Base-by-base conservation (phyloP, 2,888 invertebrate genomes). In the Magallana nippona region DNA sequence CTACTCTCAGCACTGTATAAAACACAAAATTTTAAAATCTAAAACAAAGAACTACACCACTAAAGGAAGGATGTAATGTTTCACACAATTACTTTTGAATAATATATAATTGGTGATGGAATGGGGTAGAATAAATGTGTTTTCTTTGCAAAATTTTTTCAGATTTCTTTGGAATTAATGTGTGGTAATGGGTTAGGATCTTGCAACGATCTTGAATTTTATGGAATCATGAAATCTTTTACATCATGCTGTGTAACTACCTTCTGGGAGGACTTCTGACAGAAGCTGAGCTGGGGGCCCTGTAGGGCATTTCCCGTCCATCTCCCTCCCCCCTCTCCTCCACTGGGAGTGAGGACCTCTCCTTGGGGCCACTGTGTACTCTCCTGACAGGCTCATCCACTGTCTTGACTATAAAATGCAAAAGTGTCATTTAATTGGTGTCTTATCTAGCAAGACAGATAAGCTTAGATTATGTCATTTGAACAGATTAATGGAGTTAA, bases 271-370 rank as follows among this genome's bases (percentile, higher is more conserved):
- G 89, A 80, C 88, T 88, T 62, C 85, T 86, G 19, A 89, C 86
- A 81, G 88, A 85, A 27, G 89, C 87, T 17, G 89, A 88, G 83
- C 90, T 90, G n/a, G 91, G 88, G 10, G 89, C 87, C 78, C 90
- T 88, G 58, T 87, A 82, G 8, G 89, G 85, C 60, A 88, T 87
- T 81, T 91, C 91, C 78, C 88, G 89, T 10, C 90, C 91, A 87
- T 92, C 92, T 19, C 91, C 91, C 55, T 89, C 90, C n/a, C 91
- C 92, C 27, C 91, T 87, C 84, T 92, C 92, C 81, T 92, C 92
- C 19, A 89, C 82, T 13, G 88, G 88, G 8, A 88, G 79, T 2
- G 88, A 85, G 44, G 90, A 91, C 22, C 93, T 89, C 85, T 93
- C 93, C 85, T 91, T 92, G 3, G 92, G 91, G 0, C 92, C 92